Base-by-base conservation (phyloP, 2,797 vertebrate genomes). In the Malurus leucopterus region DNA sequence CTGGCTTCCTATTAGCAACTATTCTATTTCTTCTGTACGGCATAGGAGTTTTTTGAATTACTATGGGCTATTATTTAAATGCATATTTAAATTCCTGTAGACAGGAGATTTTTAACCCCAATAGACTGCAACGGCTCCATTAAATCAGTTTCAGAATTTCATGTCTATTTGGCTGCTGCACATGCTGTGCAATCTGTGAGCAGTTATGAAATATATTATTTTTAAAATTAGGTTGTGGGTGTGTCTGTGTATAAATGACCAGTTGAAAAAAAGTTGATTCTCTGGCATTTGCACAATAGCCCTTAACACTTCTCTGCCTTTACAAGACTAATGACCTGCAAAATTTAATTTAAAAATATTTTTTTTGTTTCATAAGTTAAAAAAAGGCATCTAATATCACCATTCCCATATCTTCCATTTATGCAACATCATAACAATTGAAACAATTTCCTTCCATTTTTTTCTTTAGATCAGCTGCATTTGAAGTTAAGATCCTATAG, bases 41-140 rank as follows among this genome's bases (percentile, higher is more conserved):
- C 44, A 77, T 15, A 85, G 43, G 20, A 87, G 61, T 81, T 84
- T 75, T 93, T 84, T 84, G 91, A 93, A 85, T 93, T 83, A 95
- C 91, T 91, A 89, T 89, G 49, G 88, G 41, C 63, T 90, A 84
- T 95, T 93, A 94, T 94, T 93, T 87, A 93, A 93, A 94, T 83
- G 72, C 55, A 85, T 92, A 94, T 93, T 95, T 94, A 95, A 92
- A 90, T 94, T 95, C 67, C 44, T 64, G 38, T 83, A 92, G 90
- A 92, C 84, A 64, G 55, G 71, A 92, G 77, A 91, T 89, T 95
- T 95, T 92, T 90, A 94, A 94, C 90, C 86, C 73, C 55, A 91
- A 44, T 67, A 82, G 93, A 91, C 64, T 92, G 72, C 82, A 85
- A 80, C 69, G 75, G 79, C 67, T 92, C 86, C 86, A 91, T 94